Evolutionary conservation across 1,140 invertebrate species (phyloP).

Genomic region (Drosophila pectinifera): DNA sequence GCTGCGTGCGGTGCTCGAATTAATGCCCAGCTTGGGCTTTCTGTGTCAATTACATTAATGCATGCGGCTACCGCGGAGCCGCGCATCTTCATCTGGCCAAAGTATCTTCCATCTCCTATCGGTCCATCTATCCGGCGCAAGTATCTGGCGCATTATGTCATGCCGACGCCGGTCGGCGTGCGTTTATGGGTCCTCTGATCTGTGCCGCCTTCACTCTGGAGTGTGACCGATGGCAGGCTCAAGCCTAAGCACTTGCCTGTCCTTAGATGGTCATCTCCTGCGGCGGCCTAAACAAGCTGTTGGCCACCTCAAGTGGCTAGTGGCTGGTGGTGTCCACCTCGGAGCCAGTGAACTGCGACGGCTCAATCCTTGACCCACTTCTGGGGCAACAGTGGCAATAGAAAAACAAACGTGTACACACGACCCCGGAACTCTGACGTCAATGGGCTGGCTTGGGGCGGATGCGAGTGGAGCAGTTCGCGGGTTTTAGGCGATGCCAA

Average conservation of each 20-base stretch:
- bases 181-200: conserved; percentile 55
- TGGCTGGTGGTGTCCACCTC: conserved; percentile 29
- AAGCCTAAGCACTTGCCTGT: neutral
- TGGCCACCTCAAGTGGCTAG: conserved; percentile 25
- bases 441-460: conserved; percentile 35
- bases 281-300: conserved; percentile 14
- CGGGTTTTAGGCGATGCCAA: conserved; percentile 15
- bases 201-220: conserved; percentile 48
- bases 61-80: conserved; percentile 55
- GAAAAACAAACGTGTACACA: conserved; percentile 40
- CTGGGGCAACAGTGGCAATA: conserved; percentile 24
- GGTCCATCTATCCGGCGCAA: conserved; percentile 28
- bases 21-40: conserved; percentile 66
- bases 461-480: conserved; percentile 30
- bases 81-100: conserved; percentile 26
- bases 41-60: conserved; percentile 83
- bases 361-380: conserved; percentile 72
- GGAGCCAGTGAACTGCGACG: conserved; percentile 23
- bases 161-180: conserved; percentile 64
- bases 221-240: conserved; percentile 10
- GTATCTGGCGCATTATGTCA: conserved; percentile 58
- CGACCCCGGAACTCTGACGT: conserved; percentile 57
- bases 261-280: conserved; percentile 29
- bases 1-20: conserved; percentile 59
- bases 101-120: conserved; percentile 41